A percentile compares a stretch with the other conserved stretches of the same genome.
Evolutionary conservation across 2,888 invertebrate genomes (phyloP).

Genomic region (Leptinotarsa juncta): DNA sequence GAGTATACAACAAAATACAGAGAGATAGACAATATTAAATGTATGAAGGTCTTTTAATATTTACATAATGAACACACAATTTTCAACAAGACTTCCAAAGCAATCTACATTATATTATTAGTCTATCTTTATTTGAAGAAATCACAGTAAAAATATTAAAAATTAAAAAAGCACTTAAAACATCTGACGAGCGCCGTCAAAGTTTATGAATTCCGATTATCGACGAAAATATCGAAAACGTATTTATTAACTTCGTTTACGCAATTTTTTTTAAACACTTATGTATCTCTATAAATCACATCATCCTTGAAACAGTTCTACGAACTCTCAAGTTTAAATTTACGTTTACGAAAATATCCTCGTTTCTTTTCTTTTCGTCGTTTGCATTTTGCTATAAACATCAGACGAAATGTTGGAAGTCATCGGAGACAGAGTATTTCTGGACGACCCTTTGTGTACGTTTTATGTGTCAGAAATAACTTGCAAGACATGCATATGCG

Average conservation of each 20-base stretch:
- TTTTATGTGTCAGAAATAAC: neutral
- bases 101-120: too few species aligned
- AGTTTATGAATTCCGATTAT: too few species aligned
- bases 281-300: slow-evolving; percentile 21
- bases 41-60: too few species aligned
- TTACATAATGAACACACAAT: too few species aligned
- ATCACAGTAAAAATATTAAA: too few species aligned
- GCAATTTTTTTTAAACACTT: neutral
- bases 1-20: too few species aligned
- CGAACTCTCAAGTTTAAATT: slow-evolving; percentile 33
- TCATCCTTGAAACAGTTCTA: slow-evolving; percentile 40
- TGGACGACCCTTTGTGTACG: slow-evolving; percentile 33
- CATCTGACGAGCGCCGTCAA: too few species aligned
- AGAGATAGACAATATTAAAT: too few species aligned
- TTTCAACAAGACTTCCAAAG: too few species aligned
- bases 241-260: neutral
- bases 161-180: too few species aligned
- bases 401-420: slow-evolving; percentile 24
- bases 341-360: slow-evolving; percentile 24
- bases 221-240: too few species aligned
- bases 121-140: too few species aligned
- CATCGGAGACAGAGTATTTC: slow-evolving; percentile 30
- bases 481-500: neutral
- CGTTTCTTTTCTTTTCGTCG: neutral
- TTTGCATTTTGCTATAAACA: slow-evolving; percentile 13